A percentile compares a stretch with the other conserved stretches of the same genome.
These are phyloP conservation scores for Bombus haemorrhoidalis DNA, from an alignment of 1,140 invertebrate species.

Conservation along the genomic window DNA sequence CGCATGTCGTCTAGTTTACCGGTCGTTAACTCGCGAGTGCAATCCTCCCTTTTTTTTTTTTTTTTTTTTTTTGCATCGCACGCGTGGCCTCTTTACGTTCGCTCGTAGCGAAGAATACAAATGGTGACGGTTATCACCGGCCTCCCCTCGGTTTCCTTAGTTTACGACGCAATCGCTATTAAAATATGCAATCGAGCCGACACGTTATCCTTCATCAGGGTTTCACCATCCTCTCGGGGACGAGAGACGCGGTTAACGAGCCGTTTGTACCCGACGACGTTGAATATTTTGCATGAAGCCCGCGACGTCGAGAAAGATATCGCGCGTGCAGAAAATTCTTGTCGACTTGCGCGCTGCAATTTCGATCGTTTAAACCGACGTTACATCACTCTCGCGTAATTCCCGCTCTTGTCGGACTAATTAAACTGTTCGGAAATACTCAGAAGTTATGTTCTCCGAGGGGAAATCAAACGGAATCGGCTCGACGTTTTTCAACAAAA, in stretches of 20 bases:
- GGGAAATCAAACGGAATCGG: too few species aligned
- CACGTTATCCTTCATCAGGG: not conserved
- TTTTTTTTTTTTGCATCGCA: not conserved
- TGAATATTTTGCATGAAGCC: not conserved
- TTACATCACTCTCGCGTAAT: not conserved
- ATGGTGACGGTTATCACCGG: not conserved
- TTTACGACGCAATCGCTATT: slow-evolving; percentile 1
- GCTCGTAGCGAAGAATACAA: not conserved
- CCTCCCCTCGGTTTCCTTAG: too few species aligned
- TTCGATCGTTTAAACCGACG: not conserved
- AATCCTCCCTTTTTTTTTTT: too few species aligned
- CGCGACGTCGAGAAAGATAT: not conserved
- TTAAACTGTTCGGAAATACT: not conserved
- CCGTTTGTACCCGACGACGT: not conserved
- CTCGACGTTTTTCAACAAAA: too few species aligned
- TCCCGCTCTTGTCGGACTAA: not conserved
- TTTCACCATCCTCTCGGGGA: not conserved
- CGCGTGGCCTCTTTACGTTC: not conserved
- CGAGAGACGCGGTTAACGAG: not conserved
- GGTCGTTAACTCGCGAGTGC: not conserved
- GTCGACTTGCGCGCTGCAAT: not conserved
- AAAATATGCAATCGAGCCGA: not conserved
- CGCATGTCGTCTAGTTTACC: slow-evolving; percentile 5
- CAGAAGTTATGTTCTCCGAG: too few species aligned
- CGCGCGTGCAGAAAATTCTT: not conserved